Conservation (phyloP, 2,888 invertebrate species). For the Clepsis dumicolana region DNA sequence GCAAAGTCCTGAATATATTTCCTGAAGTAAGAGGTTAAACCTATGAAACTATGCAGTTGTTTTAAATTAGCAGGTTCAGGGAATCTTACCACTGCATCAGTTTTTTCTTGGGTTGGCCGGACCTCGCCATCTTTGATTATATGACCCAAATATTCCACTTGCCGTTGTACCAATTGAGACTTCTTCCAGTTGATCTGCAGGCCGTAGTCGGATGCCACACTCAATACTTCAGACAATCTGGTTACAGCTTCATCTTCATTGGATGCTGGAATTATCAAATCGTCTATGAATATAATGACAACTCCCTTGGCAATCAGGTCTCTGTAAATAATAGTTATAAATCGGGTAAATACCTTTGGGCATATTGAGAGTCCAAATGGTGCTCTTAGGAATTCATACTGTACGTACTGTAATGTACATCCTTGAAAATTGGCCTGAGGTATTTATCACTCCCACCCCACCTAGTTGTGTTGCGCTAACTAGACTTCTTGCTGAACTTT, state of each 20-base stretch:
- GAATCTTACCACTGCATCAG: conserved; percentile 36
- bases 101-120: background rate
- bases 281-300: conserved; percentile 9
- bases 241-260: conserved; percentile 5
- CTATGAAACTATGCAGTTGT: conserved; percentile 47
- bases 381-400: background rate
- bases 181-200: conserved; percentile 18
- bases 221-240: background rate
- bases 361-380: conserved; percentile 1
- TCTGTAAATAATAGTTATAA: conserved; percentile 6
- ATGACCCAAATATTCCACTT: conserved; percentile 10
- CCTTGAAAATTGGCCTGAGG: background rate
- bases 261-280: conserved; percentile 13
- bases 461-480: conserved; percentile 30
- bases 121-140: conserved; percentile 6
- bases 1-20: too few species aligned
- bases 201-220: too few species aligned
- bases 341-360: conserved; percentile 6
- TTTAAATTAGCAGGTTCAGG: conserved; percentile 46
- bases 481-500: conserved; percentile 32
- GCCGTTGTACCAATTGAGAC: background rate
- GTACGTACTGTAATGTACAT: too few species aligned
- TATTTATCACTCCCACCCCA: conserved; percentile 22
- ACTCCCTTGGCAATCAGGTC: conserved; percentile 10
- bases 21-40: conserved; percentile 47